Conservation (phyloP, 2,113 vertebrate genomes). For the Cygnus buccinator region DNA sequence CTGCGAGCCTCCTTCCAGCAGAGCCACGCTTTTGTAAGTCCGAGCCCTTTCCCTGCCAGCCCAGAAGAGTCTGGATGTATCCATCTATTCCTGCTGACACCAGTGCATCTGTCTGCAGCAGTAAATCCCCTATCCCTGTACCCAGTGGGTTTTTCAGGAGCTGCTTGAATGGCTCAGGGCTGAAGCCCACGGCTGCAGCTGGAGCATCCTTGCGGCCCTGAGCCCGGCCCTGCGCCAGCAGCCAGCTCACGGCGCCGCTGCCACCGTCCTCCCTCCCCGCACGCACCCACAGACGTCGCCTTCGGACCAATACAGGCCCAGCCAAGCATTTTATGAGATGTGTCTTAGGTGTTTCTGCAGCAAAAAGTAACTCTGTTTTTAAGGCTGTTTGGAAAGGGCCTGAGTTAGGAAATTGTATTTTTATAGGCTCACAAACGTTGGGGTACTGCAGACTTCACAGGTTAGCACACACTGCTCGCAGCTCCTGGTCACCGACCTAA, state of each 20-base stretch:
- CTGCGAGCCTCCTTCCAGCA: not conserved
- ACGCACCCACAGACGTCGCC: accelerated
- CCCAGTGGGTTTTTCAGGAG: not conserved
- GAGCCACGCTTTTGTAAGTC: not conserved
- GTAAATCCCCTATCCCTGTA: not conserved
- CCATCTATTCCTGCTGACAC: not conserved
- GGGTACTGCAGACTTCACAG: not conserved
- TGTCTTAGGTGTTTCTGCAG: not conserved
- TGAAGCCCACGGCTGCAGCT: not conserved
- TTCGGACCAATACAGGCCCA: not conserved
- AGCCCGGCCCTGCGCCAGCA: not conserved
- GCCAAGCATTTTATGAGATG: not conserved
- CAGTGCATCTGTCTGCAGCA: not conserved
- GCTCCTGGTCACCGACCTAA: not conserved
- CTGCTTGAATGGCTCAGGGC: not conserved
- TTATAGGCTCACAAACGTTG: not conserved
- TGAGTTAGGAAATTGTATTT: not conserved
- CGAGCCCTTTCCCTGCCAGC: not conserved
- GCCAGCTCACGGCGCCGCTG: not conserved
- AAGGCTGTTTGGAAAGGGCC: not conserved
- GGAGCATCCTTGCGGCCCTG: accelerated
- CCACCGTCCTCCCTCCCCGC: not conserved
- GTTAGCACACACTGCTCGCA: not conserved
- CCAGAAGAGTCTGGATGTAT: not conserved
- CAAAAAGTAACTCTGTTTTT: not conserved